Evolutionary conservation across 2,113 vertebrate genomes (phyloP).

Genomic region (Stegastes partitus): DNA sequence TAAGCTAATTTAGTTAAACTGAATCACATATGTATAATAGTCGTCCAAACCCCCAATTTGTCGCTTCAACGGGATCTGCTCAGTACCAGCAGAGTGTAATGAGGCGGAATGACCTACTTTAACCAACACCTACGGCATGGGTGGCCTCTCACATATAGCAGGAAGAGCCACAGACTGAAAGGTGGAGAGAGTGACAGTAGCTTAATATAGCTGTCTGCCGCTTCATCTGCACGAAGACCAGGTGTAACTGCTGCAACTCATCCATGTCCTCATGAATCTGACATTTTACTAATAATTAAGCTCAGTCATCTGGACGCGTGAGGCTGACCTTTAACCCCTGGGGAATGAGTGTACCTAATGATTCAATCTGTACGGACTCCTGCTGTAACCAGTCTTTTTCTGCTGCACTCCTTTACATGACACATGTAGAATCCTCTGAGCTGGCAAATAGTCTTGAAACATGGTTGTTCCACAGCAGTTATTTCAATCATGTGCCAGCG

Average conservation of each 20-base stretch:
- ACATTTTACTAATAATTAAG: slow-evolving; percentile 43
- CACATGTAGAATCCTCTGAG: too few relatives aligned
- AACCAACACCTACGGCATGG: slow-evolving; percentile 35
- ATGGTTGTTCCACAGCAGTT: background rate
- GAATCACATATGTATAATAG: slow-evolving; percentile 13
- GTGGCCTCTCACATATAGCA: slow-evolving; percentile 15
- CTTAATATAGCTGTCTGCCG: slow-evolving; percentile 16
- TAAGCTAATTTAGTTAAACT: slow-evolving; percentile 6
- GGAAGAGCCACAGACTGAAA: background rate
- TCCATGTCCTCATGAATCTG: slow-evolving; percentile 6
- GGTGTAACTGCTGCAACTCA: slow-evolving; percentile 18
- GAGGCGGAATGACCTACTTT: slow-evolving; percentile 67
- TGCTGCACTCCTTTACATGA: background rate
- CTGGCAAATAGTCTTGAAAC: slow-evolving; percentile 10
- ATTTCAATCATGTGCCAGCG: slow-evolving; percentile 5
- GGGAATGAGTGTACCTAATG: slow-evolving; percentile 20
- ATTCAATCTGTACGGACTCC: slow-evolving; percentile 13
- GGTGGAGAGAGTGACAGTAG: background rate
- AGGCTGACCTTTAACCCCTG: background rate
- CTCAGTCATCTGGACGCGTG: slow-evolving; percentile 10
- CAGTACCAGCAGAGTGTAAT: slow-evolving; percentile 39
- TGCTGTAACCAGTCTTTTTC: background rate
- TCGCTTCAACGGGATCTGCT: slow-evolving; percentile 25
- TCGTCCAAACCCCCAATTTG: slow-evolving; percentile 33
- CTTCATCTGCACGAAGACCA: background rate